Base-by-base conservation (phyloP, 1,140 invertebrate genomes). In the Pseudomyrmex sp. region DNA sequence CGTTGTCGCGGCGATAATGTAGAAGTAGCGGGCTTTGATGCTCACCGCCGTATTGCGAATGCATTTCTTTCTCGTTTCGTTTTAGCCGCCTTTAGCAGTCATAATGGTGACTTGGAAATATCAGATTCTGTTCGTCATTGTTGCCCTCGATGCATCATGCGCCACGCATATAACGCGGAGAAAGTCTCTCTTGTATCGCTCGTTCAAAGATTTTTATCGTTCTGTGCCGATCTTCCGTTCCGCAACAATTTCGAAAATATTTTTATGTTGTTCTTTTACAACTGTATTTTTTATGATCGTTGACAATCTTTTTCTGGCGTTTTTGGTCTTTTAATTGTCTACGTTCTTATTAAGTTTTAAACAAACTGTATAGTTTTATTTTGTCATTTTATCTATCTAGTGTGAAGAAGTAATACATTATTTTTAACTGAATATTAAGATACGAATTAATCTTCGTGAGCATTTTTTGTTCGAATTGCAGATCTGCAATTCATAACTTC, bases 401-500 rank as follows among this genome's bases (percentile, higher is more conserved):
- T 50, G 59, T 80, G n/a, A 59, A 8, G 54, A 70, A 61, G 44
- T 35, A 44, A 8, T 48, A 26, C 12, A 52, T 44, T 48, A 52
- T 80, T 59, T 44, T 59, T 50, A 61, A 48, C 44, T 8, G 23
- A 52, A 10, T 23, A 12, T 70, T 70, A 46, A 48, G 20, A 79
- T 18, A 63, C 35, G 66, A 72, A 46, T 48, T 80, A 80, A 80
- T 23, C 66, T 80, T 80, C 46, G 66, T 4, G 12, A 48, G 23
- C 20, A 48, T 50, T 72, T 80, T 72, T 80, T 13, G 66, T 80
- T 80, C 56, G 76, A 79, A 79, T 79, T 46, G 35, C 76, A 20
- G 58, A 82, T 85, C 48, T 77, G 73, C 80, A 26, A 35, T 88
- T 88, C 86, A 85, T 88, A 83, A 79, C 86, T 88, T 88, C 73